Evolutionary conservation across 2,888 invertebrate genomes (phyloP).

Genomic region (Epiblema foenella): DNA sequence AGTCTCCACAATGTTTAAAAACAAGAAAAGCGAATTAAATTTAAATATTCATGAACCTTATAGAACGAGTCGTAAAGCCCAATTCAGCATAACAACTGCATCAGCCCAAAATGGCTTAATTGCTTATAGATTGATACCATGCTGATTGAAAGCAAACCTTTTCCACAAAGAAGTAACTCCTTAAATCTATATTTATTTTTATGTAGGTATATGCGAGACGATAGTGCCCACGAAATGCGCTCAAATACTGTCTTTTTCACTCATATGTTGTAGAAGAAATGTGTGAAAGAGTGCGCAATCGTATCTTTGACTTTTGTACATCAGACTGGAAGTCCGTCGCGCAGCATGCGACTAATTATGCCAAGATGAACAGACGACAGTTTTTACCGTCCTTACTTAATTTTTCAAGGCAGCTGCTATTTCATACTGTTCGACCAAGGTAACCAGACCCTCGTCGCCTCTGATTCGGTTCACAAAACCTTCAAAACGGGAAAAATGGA

Average conservation of each 20-base stretch:
- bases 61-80: background rate
- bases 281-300: background rate
- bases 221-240: background rate
- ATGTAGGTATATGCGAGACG: background rate
- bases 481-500: conserved; percentile 10
- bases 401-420: conserved; percentile 51
- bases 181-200: conserved; percentile 52
- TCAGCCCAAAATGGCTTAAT: conserved; percentile 32
- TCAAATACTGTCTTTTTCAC: background rate
- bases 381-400: conserved; percentile 60
- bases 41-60: conserved; percentile 1
- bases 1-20: background rate
- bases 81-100: background rate
- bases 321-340: conserved; percentile 47
- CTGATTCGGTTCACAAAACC: conserved; percentile 26
- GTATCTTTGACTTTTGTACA: conserved; percentile 1
- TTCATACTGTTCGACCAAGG: conserved; percentile 54
- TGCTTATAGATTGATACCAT: conserved; percentile 33
- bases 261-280: background rate
- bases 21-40: background rate
- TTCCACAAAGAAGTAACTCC: conserved; percentile 15
- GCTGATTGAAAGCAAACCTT: conserved; percentile 30
- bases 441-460: conserved; percentile 11
- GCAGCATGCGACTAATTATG: conserved; percentile 81
- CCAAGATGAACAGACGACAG: conserved; percentile 66